phyloP scores from a whole-genome alignment of 2,797 vertebrate species.

The Cichlasoma orientale region DNA sequence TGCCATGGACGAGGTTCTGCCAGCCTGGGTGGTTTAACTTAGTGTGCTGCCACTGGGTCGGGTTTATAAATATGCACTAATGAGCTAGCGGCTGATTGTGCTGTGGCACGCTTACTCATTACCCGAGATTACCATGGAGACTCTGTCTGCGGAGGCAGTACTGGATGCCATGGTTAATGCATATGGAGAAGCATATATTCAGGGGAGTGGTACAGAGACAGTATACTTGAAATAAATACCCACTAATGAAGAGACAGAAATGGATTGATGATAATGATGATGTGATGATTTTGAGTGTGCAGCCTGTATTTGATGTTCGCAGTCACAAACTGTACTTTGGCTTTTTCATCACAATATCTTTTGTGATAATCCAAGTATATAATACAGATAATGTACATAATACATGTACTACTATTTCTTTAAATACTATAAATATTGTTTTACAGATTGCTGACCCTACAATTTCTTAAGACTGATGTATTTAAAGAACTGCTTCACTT shows the following conservation, averaged over 20 bases:
- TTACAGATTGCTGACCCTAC: not conserved
- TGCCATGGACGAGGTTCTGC: constrained; percentile 43
- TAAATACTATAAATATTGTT: too few species aligned
- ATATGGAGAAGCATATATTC: constrained; percentile 41
- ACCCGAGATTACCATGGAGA: constrained; percentile 64
- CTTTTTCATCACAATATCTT: not conserved
- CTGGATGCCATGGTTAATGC: constrained; percentile 37
- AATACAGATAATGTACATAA: not conserved
- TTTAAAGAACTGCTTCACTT: not conserved
- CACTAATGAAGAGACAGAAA: constrained; percentile 33
- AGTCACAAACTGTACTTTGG: not conserved
- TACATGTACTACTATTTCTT: too few species aligned
- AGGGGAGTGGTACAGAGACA: constrained; percentile 7
- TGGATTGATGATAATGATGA: not conserved
- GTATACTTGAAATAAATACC: constrained; percentile 29
- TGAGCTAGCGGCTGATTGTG: constrained; percentile 66
- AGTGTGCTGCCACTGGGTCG: constrained; percentile 41
- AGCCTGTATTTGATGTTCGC: not conserved
- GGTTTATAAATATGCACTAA: constrained; percentile 73
- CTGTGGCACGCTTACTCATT: constrained; percentile 62
- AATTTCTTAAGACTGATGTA: not conserved
- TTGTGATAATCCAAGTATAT: not conserved
- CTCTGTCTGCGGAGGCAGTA: constrained; percentile 39
- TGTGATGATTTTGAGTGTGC: not conserved
- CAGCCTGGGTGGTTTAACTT: constrained; percentile 49